Conservation (phyloP, 2,797 vertebrate genomes). For the Anguilla obscura region DNA sequence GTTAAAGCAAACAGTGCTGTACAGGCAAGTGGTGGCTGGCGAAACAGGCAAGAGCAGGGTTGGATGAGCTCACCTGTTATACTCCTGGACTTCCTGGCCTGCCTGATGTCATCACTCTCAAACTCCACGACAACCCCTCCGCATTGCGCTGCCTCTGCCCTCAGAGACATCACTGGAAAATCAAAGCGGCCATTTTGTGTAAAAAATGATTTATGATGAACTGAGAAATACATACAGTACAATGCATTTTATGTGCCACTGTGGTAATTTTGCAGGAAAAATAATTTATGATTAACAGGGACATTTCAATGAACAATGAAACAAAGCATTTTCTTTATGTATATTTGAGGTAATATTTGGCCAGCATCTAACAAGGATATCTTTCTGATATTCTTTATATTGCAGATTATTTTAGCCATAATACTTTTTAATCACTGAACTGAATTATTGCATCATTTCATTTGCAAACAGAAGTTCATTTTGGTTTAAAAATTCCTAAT, state of each 20-base stretch:
- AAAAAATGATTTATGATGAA: background rate
- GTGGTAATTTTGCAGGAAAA: background rate
- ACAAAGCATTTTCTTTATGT: too few species aligned
- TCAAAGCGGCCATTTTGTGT: background rate
- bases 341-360: too few species aligned
- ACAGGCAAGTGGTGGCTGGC: background rate
- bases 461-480: too few species aligned
- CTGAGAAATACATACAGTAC: background rate
- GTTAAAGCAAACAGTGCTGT: background rate
- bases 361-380: too few species aligned
- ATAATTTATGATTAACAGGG: background rate
- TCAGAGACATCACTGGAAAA: constrained; percentile 66
- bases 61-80: constrained; percentile 66
- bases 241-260: background rate
- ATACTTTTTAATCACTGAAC: too few species aligned
- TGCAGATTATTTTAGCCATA: too few species aligned
- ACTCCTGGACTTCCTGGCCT: constrained; percentile 57
- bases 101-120: constrained; percentile 62
- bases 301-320: too few species aligned
- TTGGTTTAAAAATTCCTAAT: too few species aligned
- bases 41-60: background rate
- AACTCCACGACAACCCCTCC: constrained; percentile 68
- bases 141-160: constrained; percentile 62
- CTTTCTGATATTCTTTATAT: too few species aligned
- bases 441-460: too few species aligned